phyloP scores from a whole-genome alignment of 1,140 invertebrate species.

The Hestina assimilis region DNA sequence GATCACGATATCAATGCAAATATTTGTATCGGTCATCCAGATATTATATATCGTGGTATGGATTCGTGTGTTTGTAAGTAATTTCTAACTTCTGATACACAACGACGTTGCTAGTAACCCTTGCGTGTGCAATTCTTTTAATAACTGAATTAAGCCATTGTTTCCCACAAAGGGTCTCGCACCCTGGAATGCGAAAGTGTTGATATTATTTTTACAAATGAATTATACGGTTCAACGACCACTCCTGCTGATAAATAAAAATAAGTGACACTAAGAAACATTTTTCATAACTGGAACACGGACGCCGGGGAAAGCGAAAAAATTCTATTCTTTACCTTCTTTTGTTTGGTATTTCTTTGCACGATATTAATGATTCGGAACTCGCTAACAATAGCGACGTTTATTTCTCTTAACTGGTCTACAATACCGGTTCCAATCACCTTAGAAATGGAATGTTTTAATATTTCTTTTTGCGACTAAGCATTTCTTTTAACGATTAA shows the following conservation, averaged over 20 bases:
- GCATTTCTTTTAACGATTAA: conserved; percentile 7
- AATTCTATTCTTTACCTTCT: conserved; percentile 36
- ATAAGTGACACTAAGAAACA: conserved; percentile 26
- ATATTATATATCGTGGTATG: too few species aligned
- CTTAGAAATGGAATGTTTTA: conserved; percentile 25
- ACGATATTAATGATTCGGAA: conserved; percentile 42
- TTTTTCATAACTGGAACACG: conserved; percentile 31
- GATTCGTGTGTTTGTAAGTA: too few species aligned
- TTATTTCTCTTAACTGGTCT: conserved; percentile 36
- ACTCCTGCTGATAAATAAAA: conserved; percentile 29
- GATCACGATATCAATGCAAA: too few species aligned
- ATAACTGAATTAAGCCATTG: too few species aligned
- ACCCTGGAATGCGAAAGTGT: too few species aligned
- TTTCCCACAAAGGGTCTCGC: too few species aligned
- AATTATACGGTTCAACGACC: conserved; percentile 12
- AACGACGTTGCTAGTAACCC: too few species aligned
- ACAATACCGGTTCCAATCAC: conserved; percentile 27
- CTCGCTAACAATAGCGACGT: conserved; percentile 31
- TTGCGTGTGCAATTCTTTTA: too few species aligned
- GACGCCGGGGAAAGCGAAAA: conserved; percentile 27
- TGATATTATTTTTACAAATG: too few species aligned
- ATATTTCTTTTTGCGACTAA: conserved; percentile 15
- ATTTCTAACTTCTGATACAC: too few species aligned
- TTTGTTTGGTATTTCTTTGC: conserved; percentile 38
- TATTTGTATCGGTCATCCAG: too few species aligned